Conservation (phyloP, 2,797 vertebrate species). For the Cyclopterus lumpus region DNA sequence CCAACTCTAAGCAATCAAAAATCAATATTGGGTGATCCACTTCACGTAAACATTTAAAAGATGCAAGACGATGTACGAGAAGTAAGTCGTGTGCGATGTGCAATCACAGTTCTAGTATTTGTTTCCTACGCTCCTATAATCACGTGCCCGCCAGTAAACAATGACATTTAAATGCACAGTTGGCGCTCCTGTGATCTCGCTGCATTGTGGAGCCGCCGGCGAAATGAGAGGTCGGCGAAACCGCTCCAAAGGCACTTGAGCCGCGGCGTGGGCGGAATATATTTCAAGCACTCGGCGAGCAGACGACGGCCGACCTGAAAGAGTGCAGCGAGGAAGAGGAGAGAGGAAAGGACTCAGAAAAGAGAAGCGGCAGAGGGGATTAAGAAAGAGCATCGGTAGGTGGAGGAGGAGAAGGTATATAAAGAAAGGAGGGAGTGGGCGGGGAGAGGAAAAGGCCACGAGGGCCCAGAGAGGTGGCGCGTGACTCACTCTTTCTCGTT, state of each 20-base stretch:
- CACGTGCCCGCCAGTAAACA: slow-evolving; percentile 25
- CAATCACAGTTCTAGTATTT: not conserved
- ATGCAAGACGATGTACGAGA: not conserved
- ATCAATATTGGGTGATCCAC: not conserved
- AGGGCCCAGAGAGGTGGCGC: slow-evolving; percentile 24
- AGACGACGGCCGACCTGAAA: slow-evolving; percentile 59
- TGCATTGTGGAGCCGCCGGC: too few species aligned
- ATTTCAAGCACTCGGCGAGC: slow-evolving; percentile 59
- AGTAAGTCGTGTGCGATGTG: not conserved
- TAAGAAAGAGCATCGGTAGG: not conserved
- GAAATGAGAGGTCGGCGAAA: too few species aligned
- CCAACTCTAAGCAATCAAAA: not conserved
- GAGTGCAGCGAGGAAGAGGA: slow-evolving; percentile 18
- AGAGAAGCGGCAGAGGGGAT: not conserved
- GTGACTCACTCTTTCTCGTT: slow-evolving; percentile 87
- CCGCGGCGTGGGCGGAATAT: slow-evolving; percentile 73
- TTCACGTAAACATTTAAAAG: not conserved
- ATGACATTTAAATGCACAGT: too few species aligned
- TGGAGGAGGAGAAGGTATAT: not conserved
- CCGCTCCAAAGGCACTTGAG: too few species aligned
- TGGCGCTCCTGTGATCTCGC: too few species aligned
- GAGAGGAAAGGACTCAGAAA: not conserved
- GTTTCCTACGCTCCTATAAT: too few species aligned
- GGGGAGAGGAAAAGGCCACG: slow-evolving; percentile 18
- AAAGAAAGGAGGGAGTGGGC: slow-evolving; percentile 37